Evolutionary conservation across 2,888 invertebrate species (phyloP), one percentile per base, ranked within the genome.

Genomic region (Cyaniris semiargus): DNA sequence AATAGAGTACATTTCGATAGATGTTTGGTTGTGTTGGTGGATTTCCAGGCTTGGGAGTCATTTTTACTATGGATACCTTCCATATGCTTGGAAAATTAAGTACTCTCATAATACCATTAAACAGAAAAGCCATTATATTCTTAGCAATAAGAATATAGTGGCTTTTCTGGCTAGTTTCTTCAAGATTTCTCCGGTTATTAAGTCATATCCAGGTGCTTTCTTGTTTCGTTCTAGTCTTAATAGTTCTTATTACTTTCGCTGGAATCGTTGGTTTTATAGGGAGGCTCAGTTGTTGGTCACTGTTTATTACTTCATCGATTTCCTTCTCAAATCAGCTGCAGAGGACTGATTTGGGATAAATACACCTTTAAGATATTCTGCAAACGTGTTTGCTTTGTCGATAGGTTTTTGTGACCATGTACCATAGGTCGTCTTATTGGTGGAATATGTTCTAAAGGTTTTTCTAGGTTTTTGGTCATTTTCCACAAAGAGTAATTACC

Each of bases 31-130:
- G 79, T 23, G 81, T 15, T 3, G 72, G 23, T 10, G 78, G 77
- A 71, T 83, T 83, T 1, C 81, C 83, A 21, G 78, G 77, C 77
- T 83, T 84, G 10, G 70, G 78, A 10, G 83, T 72, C 82, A 83
- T 82, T 1, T 79, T 76, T 1, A 83, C 78, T 60, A 80, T 79
- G 0, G 83, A 80, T 44, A 10, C 10, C 10, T 44, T 44, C 44
- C 10, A 44, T 44, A 44, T 10, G 44, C 44, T 44, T 8, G 83
- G 80, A 27, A 77, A 75, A 15, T 72, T 38, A 0, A 8, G 8
- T 4, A 56, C n/a, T 76, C 77, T 76, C 2, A 31, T 31, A 10
- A 75, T 78, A 8, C 44, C 48, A 70, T 78, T 80, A 18, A 76
- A n/a, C n/a, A n/a, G n/a, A 78, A 2, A 78, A 13, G 10, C 1